A percentile compares a stretch with the other conserved stretches of the same genome.
phyloP scores from a whole-genome alignment of 1,140 invertebrate genomes.

The Saccostrea echinata region DNA sequence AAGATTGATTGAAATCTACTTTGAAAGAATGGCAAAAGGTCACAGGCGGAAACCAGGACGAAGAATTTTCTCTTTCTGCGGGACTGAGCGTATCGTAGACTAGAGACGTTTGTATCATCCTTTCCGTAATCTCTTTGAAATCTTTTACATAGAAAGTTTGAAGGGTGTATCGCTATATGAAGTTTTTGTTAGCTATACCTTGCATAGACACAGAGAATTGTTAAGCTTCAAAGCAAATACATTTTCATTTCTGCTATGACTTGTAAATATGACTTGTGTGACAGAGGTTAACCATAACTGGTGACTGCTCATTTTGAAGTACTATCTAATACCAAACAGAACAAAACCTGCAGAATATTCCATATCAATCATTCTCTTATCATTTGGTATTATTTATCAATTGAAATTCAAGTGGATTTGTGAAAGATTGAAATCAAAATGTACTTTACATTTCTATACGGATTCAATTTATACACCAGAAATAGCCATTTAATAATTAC shows the following conservation, averaged over 20 bases:
- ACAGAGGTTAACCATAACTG: not conserved
- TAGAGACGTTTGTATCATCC: constrained; percentile 6
- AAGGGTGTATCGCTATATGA: not conserved
- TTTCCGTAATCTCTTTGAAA: not conserved
- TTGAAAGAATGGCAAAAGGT: constrained; percentile 21
- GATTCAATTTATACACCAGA: not conserved
- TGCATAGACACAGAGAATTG: constrained; percentile 16
- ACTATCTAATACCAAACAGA: not conserved
- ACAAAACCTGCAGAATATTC: not conserved
- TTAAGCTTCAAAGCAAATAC: constrained; percentile 28
- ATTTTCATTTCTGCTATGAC: constrained; percentile 19
- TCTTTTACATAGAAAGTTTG: constrained; percentile 6
- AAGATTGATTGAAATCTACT: constrained; percentile 27
- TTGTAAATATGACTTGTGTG: constrained; percentile 32
- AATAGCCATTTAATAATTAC: not conserved
- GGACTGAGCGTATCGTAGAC: not conserved
- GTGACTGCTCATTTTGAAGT: constrained; percentile 15
- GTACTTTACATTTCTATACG: not conserved
- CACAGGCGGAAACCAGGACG: not conserved
- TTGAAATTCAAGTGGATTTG: not conserved
- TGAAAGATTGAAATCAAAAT: not conserved
- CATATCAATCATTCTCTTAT: constrained; percentile 24
- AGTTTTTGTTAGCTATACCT: constrained; percentile 21
- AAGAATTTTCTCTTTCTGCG: constrained; percentile 5
- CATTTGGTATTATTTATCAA: not conserved